Conservation (phyloP, 2,797 vertebrate species). For the Alexandromys oeconomus region DNA sequence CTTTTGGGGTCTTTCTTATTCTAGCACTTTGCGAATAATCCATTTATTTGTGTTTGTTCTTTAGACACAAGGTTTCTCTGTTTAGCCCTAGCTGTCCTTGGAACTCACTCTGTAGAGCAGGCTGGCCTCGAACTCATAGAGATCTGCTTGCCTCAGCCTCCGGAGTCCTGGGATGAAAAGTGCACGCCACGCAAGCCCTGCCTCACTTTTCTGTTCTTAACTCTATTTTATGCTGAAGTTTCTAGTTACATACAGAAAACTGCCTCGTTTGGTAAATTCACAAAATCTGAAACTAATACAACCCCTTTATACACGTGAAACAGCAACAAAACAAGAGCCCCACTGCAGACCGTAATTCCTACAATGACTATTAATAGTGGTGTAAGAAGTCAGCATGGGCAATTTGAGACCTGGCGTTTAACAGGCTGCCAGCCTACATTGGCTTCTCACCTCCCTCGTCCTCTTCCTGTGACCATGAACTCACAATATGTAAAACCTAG, state of each 20-base stretch:
- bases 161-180: neutral
- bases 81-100: neutral
- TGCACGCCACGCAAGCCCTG: neutral
- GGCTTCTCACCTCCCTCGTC: neutral
- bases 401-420: slow-evolving; percentile 12
- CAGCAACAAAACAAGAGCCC: neutral
- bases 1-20: neutral
- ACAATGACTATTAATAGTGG: neutral
- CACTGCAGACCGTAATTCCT: neutral
- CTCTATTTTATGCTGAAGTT: slow-evolving; percentile 29
- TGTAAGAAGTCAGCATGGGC: neutral
- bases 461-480: neutral
- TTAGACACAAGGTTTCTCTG: neutral
- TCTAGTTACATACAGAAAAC: neutral
- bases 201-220: slow-evolving; percentile 50
- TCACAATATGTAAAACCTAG: neutral
- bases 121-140: neutral
- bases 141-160: neutral
- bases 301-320: neutral
- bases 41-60: neutral
- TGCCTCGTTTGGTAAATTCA: slow-evolving; percentile 30
- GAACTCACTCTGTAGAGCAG: neutral
- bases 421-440: neutral
- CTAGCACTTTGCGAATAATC: neutral
- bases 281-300: slow-evolving; percentile 38